phyloP scores from a whole-genome alignment of 2,888 invertebrate genomes.

The Ecliptopera silaceata region DNA sequence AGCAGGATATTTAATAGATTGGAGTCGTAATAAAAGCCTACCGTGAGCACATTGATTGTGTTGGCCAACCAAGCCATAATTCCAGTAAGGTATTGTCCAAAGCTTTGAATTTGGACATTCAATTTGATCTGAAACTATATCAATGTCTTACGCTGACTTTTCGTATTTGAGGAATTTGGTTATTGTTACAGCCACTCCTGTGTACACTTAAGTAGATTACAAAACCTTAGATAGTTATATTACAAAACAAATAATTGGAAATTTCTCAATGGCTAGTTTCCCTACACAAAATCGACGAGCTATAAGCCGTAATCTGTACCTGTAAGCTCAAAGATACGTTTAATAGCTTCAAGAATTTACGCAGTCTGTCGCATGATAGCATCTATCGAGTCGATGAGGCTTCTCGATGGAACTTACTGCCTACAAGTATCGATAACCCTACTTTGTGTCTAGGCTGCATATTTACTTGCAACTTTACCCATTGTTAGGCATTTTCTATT shows the following conservation, averaged over 20 bases:
- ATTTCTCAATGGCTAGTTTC: constrained; percentile 9
- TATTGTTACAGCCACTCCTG: neutral
- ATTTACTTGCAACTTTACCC: constrained; percentile 55
- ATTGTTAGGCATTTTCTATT: constrained; percentile 57
- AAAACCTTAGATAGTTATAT: neutral
- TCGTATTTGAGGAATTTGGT: neutral
- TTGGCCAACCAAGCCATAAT: neutral
- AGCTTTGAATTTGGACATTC: neutral
- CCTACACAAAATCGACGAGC: constrained; percentile 15
- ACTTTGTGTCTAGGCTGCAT: constrained; percentile 41
- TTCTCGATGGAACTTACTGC: constrained; percentile 46
- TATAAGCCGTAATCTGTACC: constrained; percentile 30
- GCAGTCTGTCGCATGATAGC: constrained; percentile 54
- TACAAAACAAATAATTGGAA: constrained; percentile 3
- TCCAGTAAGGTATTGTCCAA: neutral
- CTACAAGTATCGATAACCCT: constrained; percentile 55
- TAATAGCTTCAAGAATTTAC: constrained; percentile 44
- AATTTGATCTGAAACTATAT: neutral
- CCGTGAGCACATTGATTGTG: neutral
- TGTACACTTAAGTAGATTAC: neutral
- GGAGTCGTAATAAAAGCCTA: neutral
- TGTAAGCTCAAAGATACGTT: constrained; percentile 26
- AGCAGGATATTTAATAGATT: neutral
- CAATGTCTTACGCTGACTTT: neutral
- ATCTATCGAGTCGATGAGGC: constrained; percentile 47